A percentile compares a stretch with the other conserved stretches of the same genome.
phyloP scores from a whole-genome alignment of 2,888 invertebrate genomes.

The Yponomeuta cagnagella region DNA sequence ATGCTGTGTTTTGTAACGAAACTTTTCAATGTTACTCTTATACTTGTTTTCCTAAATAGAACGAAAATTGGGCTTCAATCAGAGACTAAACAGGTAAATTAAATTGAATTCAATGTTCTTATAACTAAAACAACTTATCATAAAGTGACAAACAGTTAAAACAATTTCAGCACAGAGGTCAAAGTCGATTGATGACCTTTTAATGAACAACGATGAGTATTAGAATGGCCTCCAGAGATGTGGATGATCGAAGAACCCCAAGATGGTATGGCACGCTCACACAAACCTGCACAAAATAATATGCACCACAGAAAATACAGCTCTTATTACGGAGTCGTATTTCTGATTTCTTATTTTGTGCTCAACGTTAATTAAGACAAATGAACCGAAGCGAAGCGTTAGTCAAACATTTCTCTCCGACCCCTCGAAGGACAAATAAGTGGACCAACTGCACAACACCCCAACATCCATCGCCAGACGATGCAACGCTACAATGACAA shows the following conservation, averaged over 20 bases:
- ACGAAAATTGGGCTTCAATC: no score
- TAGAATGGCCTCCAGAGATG: not conserved
- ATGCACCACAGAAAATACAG: not conserved
- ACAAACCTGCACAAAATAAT: conserved; percentile 17
- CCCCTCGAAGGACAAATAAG: conserved; percentile 27
- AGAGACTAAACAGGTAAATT: no score
- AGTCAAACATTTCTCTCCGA: conserved; percentile 35
- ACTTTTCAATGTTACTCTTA: not conserved
- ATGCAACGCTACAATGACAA: conserved; percentile 26
- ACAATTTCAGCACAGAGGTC: conserved; percentile 4
- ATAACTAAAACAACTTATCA: not conserved
- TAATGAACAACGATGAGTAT: conserved; percentile 3
- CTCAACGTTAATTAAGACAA: conserved; percentile 25
- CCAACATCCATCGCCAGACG: conserved; percentile 22
- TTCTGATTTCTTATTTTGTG: not conserved
- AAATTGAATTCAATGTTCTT: not conserved
- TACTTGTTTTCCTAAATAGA: not conserved
- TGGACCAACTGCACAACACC: conserved; percentile 17
- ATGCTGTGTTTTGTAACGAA: not conserved
- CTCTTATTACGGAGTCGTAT: not conserved
- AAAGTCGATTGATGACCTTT: conserved; percentile 4
- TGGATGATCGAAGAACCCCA: conserved; percentile 2
- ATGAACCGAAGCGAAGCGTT: conserved; percentile 56
- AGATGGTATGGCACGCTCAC: conserved; percentile 63
- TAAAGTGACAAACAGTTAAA: conserved; percentile 4